Evolutionary conservation across 2,113 vertebrate species (phyloP).

Genomic region (Alectura lathami): DNA sequence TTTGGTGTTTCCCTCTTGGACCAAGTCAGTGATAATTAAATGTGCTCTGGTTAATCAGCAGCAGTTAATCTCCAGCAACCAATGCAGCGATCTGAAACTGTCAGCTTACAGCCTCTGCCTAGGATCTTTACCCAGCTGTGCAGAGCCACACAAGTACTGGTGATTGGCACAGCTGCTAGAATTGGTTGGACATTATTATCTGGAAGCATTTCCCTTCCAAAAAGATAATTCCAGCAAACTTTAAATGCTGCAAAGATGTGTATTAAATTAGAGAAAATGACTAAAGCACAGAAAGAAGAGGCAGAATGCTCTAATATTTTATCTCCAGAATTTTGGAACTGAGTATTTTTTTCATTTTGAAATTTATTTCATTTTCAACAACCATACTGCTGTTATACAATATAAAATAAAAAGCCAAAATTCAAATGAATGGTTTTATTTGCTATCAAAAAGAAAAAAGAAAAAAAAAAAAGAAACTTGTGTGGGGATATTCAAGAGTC

Average conservation of each 20-base stretch:
- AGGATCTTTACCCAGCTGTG: neutral
- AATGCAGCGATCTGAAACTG: neutral
- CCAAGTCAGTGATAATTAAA: conserved; percentile 10
- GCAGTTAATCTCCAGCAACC: neutral
- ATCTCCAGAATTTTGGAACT: neutral
- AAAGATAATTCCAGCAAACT: neutral
- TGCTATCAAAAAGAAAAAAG: neutral
- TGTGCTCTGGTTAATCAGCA: conserved; percentile 9
- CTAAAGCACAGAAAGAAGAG: neutral
- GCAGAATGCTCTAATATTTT: neutral
- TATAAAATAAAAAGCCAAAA: neutral
- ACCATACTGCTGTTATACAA: neutral
- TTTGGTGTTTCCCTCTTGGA: neutral
- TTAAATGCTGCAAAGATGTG: neutral
- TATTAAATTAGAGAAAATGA: neutral
- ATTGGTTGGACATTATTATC: neutral
- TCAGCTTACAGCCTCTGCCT: neutral
- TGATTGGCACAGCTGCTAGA: neutral
- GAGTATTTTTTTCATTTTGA: neutral
- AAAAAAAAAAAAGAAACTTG: neutral
- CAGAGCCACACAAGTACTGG: neutral
- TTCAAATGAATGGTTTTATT: neutral
- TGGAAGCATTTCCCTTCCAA: neutral
- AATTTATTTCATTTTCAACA: neutral
- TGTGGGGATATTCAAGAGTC: neutral